Evolutionary conservation across 1,140 invertebrate species (phyloP).

Genomic region (Anagrus nilaparvatae): DNA sequence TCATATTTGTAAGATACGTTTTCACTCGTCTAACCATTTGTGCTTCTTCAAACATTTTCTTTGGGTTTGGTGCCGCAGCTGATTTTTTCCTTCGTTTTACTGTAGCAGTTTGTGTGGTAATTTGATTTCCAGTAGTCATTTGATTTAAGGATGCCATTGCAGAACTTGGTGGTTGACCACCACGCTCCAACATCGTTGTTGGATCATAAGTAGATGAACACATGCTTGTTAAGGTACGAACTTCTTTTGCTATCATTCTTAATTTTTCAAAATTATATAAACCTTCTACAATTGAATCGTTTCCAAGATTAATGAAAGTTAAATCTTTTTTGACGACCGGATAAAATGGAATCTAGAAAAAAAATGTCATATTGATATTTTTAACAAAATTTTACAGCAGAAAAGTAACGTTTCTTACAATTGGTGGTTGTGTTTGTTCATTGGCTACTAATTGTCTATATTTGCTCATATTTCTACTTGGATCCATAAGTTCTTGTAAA

Average conservation of each 20-base stretch:
- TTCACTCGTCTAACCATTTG: conserved; percentile 95
- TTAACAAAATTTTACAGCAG: background rate
- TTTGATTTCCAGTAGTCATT: conserved; percentile 57
- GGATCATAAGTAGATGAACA: conserved; percentile 89
- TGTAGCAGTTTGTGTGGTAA: conserved; percentile 52
- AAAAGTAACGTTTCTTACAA: no score
- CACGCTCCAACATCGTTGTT: conserved; percentile 71
- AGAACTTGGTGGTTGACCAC: conserved; percentile 74
- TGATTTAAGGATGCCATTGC: conserved; percentile 85
- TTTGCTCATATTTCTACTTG: conserved; percentile 96
- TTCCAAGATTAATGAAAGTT: conserved; percentile 95
- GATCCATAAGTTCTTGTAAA: conserved; percentile 92
- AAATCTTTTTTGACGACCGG: conserved; percentile 95
- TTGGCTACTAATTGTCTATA: conserved; percentile 87
- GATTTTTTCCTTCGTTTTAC: conserved; percentile 88
- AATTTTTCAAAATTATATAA: conserved; percentile 98
- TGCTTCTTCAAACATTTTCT: conserved; percentile 98
- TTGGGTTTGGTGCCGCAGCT: conserved; percentile 82
- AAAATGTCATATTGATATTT: conserved; percentile 4
- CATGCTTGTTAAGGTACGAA: conserved; percentile 89
- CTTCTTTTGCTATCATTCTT: conserved; percentile 96
- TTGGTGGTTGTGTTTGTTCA: conserved; percentile 82
- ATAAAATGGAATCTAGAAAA: conserved; percentile 84
- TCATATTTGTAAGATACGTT: conserved; percentile 87
- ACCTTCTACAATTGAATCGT: conserved; percentile 86